Conservation (phyloP, 1,140 invertebrate species). For the Sogatella furcifera region DNA sequence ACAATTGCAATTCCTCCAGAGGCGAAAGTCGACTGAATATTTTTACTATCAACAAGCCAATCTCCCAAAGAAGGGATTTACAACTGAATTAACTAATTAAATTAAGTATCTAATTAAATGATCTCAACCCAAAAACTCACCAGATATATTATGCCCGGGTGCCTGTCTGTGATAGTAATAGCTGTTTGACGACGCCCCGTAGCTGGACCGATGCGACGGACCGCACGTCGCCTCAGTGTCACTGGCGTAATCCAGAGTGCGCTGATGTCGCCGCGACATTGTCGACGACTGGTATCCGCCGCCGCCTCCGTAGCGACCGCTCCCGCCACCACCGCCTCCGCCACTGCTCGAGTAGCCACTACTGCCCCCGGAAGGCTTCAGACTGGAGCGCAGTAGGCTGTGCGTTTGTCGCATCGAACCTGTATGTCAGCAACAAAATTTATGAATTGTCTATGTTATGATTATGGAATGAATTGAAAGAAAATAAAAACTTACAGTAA, state of each 20-base stretch:
- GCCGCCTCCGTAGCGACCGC: too few relatives aligned
- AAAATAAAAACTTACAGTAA: too few relatives aligned
- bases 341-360: conserved; percentile 17
- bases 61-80: too few relatives aligned
- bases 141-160: conserved; percentile 1
- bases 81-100: too few relatives aligned
- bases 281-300: conserved; percentile 31
- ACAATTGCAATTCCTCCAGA: too few relatives aligned
- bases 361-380: conserved; percentile 44
- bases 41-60: too few relatives aligned
- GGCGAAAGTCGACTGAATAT: too few relatives aligned
- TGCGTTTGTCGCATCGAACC: conserved; percentile 50
- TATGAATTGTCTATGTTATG: too few relatives aligned
- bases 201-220: conserved; percentile 56
- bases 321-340: neutral
- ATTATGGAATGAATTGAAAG: too few relatives aligned
- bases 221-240: conserved; percentile 82
- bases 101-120: too few relatives aligned
- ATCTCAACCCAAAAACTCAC: too few relatives aligned
- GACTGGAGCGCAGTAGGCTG: conserved; percentile 59
- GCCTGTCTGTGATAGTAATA: conserved; percentile 56
- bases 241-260: conserved; percentile 78
- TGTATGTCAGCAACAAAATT: too few relatives aligned
- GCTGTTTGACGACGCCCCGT: conserved; percentile 25
- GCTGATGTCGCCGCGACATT: conserved; percentile 48